A percentile compares a stretch with the other conserved stretches of the same genome.
Evolutionary conservation across 1,140 invertebrate genomes (phyloP).

Genomic region (Tetramorium alpestre): DNA sequence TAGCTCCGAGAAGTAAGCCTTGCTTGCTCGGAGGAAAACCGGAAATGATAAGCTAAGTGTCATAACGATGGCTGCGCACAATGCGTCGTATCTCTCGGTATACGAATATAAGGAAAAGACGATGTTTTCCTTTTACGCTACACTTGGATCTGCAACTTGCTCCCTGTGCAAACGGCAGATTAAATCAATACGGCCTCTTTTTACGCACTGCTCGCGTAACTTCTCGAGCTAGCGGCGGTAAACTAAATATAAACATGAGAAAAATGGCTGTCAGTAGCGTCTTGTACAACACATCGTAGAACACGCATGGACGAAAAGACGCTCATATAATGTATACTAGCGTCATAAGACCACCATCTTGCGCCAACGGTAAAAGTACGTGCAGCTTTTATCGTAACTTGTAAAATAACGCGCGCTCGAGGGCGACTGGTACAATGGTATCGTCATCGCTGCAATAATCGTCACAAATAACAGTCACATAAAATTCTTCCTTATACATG

Average conservation of each 20-base stretch:
- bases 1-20: not conserved
- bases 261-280: constrained; percentile 12
- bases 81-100: not conserved
- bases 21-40: constrained; percentile 13
- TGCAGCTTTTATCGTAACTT: constrained; percentile 59
- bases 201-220: constrained; percentile 20
- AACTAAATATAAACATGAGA: constrained; percentile 58
- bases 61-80: constrained; percentile 9
- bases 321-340: constrained; percentile 53
- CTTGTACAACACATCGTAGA: not conserved
- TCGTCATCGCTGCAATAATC: constrained; percentile 35
- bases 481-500: constrained; percentile 18
- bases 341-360: constrained; percentile 55
- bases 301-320: constrained; percentile 43
- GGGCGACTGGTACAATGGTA: constrained; percentile 2
- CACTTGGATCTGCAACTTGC: not conserved
- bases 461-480: constrained; percentile 21
- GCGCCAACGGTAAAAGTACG: constrained; percentile 29
- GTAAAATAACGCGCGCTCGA: constrained; percentile 32
- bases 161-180: constrained; percentile 24
- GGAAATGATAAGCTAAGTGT: constrained; percentile 44
- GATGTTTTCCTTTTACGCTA: constrained; percentile 1
- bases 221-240: not conserved
- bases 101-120: not conserved
- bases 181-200: constrained; percentile 39